Evolutionary conservation across 2,888 invertebrate genomes (phyloP), one percentile per base, ranked within the genome.

Genomic region (Tortrix viridana): DNA sequence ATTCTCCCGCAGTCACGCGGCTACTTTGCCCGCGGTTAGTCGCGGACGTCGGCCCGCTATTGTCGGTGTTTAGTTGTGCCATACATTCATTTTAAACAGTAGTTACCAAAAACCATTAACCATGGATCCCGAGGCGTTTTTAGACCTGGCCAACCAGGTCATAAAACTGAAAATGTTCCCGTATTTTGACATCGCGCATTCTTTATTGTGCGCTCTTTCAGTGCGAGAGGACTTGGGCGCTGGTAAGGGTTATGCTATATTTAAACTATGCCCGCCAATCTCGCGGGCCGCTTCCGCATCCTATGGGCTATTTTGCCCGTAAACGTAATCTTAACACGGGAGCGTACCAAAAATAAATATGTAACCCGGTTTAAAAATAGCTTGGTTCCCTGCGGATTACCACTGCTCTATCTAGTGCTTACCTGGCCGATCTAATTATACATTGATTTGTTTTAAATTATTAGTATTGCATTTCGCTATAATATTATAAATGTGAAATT

Each of bases 131-230:
- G 98, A 98, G 93, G 96, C 98, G 70, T 98, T 99, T 93, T 94
- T 99, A 84, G 98, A 99, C 92, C 95, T 99, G 94, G 99, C 99
- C 93, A 98, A 98, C 93, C 97, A 98, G 94, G 98, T 99, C 93
- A 98, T 98, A 77, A 98, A 99, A 92, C 93, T 99, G 75, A 98
- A 99, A 94, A 99, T 99, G 99, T 99, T 97, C 86, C 99, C 99
- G 60, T 99, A 98, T 93, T 99, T 99, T 92, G 99, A 99, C 88
- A 96, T 99, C 79, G 99, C 99, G 74, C 98, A 99, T 93, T 98
- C 97, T 89, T 94, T 98, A 77, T 93, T 99, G 75, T 98, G 98
- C 93, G 98, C 98, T 81, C 93, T 99, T 77, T 96, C 97, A 78
- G 98, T 99, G 72, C 94, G 98, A 80, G 99, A 99, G 88, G 99